These are phyloP conservation scores for Strigamia crassipes DNA, from an alignment of 2,888 invertebrate genomes.

Conservation along the genomic window DNA sequence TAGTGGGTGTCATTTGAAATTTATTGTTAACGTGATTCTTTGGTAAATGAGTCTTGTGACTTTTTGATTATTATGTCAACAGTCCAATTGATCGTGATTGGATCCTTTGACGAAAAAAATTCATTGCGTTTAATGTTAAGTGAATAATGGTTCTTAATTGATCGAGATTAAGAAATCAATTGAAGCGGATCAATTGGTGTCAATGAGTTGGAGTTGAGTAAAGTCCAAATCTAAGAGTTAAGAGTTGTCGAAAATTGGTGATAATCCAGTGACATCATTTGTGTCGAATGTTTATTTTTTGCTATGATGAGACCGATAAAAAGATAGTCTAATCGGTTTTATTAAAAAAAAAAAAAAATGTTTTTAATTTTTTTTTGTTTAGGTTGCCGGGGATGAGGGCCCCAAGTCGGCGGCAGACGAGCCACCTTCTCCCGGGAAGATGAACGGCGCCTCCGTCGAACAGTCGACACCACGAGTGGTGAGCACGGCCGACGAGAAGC, in stretches of 20 bases:
- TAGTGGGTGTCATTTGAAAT: not conserved
- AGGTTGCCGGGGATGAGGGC: slow-evolving; percentile 40
- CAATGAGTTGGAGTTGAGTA: not conserved
- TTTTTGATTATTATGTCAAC: not conserved
- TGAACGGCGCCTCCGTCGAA: slow-evolving; percentile 42
- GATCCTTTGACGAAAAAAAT: not conserved
- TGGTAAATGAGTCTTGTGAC: not conserved
- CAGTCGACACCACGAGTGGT: slow-evolving; percentile 25
- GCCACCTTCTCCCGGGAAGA: slow-evolving; percentile 44
- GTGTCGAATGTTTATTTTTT: not conserved
- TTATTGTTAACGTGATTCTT: too few relatives aligned
- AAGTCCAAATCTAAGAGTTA: not conserved
- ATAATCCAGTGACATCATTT: not conserved
- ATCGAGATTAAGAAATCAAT: slow-evolving; percentile 29
- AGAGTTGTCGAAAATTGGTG: not conserved
- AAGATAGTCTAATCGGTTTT: not conserved
- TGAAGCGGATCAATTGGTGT: slow-evolving; percentile 20
- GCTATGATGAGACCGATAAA: not conserved
- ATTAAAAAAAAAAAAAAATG: too few relatives aligned
- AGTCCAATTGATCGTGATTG: not conserved
- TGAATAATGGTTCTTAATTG: slow-evolving; percentile 27
- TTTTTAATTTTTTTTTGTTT: not conserved
- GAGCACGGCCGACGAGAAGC: slow-evolving; percentile 71
- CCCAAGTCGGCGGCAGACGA: slow-evolving; percentile 42
- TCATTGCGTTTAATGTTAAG: not conserved